A percentile compares a stretch with the other conserved stretches of the same genome.
Conservation (phyloP, 2,113 vertebrate species). For the Pachycephala philippinensis region DNA sequence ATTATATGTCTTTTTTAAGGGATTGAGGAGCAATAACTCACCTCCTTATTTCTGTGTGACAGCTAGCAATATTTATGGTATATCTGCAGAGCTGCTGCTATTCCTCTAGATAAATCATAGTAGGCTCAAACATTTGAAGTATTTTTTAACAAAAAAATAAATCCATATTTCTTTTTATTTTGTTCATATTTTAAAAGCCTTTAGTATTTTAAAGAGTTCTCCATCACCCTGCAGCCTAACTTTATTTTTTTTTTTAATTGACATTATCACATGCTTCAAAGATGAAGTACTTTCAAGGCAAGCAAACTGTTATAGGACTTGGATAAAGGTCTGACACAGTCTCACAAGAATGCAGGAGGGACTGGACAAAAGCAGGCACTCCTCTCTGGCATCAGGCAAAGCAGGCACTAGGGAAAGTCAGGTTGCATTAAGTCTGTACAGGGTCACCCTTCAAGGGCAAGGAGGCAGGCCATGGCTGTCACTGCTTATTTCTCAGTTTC, state of each 20-base stretch:
- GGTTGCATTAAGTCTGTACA: neutral
- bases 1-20: neutral
- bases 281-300: neutral
- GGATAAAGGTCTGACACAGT: neutral
- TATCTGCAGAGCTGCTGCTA: neutral
- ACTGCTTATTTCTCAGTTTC: neutral
- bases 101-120: neutral
- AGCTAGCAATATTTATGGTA: neutral
- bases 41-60: neutral
- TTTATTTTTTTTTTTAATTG: neutral
- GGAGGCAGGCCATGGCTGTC: neutral
- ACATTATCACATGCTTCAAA: neutral
- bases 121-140: neutral
- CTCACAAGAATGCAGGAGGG: neutral
- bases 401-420: neutral
- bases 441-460: neutral
- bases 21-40: neutral
- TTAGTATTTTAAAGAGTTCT: neutral
- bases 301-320: neutral
- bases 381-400: neutral
- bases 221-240: neutral
- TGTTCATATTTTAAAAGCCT: neutral
- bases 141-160: neutral
- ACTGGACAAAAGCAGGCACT: neutral
- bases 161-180: neutral